phyloP scores from a whole-genome alignment of 2,888 invertebrate genomes.

The Griposia aprilina region DNA sequence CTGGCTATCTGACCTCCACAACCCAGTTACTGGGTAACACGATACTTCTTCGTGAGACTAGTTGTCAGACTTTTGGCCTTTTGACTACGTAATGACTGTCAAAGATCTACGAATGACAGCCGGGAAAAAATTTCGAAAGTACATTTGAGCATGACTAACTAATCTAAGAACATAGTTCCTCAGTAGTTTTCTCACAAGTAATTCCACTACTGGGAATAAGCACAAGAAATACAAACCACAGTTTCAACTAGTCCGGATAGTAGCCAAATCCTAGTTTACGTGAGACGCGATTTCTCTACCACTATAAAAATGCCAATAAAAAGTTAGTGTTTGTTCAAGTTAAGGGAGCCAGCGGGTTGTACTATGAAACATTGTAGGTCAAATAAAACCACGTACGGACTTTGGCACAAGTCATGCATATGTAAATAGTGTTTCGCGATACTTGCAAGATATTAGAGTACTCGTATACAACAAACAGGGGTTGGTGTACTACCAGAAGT shows the following conservation, averaged over 20 bases:
- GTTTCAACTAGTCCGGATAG: constrained; percentile 52
- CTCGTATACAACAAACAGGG: too few relatives aligned
- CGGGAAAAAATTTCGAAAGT: not conserved
- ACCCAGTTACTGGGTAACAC: too few relatives aligned
- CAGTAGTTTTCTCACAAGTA: not conserved
- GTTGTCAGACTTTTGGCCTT: too few relatives aligned
- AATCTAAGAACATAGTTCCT: not conserved
- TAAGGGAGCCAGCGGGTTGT: constrained; percentile 39
- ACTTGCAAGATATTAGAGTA: not conserved
- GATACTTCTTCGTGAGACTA: too few relatives aligned
- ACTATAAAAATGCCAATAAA: constrained; percentile 82
- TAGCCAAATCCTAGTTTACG: constrained; percentile 76
- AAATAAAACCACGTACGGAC: not conserved
- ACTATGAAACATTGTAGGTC: not conserved
- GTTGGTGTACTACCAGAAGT: too few relatives aligned
- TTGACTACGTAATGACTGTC: too few relatives aligned
- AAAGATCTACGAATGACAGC: too few relatives aligned
- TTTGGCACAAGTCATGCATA: not conserved
- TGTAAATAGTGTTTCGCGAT: not conserved
- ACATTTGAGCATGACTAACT: not conserved
- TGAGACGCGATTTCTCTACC: constrained; percentile 71
- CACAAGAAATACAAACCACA: constrained; percentile 27
- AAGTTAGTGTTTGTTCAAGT: constrained; percentile 58
- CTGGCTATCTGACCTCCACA: too few relatives aligned
- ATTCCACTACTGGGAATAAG: not conserved